These are phyloP conservation scores for Tetragnatha montana DNA, from an alignment of 2,888 invertebrate species.

Conservation along the genomic window DNA sequence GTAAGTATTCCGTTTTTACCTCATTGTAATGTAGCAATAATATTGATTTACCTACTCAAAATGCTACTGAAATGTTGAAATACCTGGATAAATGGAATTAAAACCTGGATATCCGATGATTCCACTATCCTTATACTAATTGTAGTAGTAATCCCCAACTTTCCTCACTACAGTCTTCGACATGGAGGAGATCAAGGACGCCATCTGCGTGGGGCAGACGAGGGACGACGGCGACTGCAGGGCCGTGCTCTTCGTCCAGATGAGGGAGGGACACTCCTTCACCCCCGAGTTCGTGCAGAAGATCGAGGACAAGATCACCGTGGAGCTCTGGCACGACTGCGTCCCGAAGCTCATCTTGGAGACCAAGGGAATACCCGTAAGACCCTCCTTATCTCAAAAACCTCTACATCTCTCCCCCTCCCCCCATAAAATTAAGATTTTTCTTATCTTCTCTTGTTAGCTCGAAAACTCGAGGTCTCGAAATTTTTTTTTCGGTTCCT, in stretches of 20 bases:
- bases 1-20: no score
- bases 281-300: conserved; percentile 38
- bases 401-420: no score
- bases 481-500: no score
- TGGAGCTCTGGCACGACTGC: conserved; percentile 42
- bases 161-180: conserved; percentile 56
- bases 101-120: no score
- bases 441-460: no score
- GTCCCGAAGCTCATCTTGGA: conserved; percentile 55
- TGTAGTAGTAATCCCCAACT: no score
- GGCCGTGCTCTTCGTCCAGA: conserved; percentile 60
- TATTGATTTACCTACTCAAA: no score
- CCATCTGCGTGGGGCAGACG: conserved; percentile 52
- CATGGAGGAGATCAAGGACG: conserved; percentile 63
- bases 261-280: conserved; percentile 43
- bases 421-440: no score
- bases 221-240: conserved; percentile 47
- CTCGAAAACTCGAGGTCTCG: no score
- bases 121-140: no score
- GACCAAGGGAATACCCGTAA: conserved; percentile 53
- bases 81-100: neutral
- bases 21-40: no score
- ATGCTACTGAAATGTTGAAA: no score
- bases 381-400: neutral
- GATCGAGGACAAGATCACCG: conserved; percentile 4